Conservation (phyloP, 2,113 vertebrate species). For the Geococcyx californianus region DNA sequence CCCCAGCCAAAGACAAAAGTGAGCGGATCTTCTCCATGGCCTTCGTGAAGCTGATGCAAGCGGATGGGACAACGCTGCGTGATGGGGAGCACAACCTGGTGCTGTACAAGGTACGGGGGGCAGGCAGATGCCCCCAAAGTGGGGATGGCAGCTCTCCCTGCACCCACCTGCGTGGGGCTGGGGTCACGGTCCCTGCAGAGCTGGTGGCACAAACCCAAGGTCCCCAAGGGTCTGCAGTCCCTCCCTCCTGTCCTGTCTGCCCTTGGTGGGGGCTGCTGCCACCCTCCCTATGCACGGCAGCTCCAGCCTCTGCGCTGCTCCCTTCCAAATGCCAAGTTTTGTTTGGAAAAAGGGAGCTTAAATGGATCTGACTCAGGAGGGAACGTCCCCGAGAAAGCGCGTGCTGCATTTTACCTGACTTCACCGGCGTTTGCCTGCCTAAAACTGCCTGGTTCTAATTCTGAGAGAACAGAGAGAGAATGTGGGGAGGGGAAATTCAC, state of each 20-base stretch:
- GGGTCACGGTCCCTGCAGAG: not conserved
- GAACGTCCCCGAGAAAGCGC: not conserved
- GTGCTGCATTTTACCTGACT: not conserved
- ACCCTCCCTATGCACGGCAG: rapidly evolving
- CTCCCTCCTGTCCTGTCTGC: not conserved
- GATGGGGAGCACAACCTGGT: conserved; percentile 61
- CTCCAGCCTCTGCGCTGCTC: not conserved
- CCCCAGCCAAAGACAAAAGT: conserved; percentile 49
- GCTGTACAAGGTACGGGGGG: conserved; percentile 46
- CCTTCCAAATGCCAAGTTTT: not conserved
- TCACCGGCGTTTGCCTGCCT: not conserved
- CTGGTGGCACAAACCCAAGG: not conserved
- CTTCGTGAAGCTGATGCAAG: conserved; percentile 52
- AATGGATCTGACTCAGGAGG: not conserved
- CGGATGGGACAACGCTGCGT: conserved; percentile 51
- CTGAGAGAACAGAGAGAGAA: not conserved
- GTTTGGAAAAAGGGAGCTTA: not conserved
- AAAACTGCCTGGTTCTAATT: not conserved
- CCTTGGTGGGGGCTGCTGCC: not conserved
- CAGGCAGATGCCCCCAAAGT: rapidly evolving
- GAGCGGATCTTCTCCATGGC: conserved; percentile 71
- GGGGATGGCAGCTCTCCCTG: not conserved
- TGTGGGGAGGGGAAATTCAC: not conserved
- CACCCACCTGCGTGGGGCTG: rapidly evolving
- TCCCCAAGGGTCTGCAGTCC: not conserved